phyloP scores from a whole-genome alignment of 2,888 invertebrate genomes.

The Meganola albula region DNA sequence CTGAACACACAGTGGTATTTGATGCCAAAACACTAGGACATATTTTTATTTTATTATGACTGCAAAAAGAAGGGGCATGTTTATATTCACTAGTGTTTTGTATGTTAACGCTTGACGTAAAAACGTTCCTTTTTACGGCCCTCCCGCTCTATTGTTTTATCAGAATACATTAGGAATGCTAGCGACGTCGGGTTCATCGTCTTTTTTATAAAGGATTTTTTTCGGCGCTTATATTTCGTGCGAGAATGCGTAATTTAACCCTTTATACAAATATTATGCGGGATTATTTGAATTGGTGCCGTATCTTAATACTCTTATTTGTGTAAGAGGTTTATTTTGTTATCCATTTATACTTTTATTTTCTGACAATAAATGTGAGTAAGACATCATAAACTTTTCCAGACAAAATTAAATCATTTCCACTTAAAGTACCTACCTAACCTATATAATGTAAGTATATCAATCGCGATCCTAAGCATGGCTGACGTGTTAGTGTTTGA shows the following conservation, averaged over 20 bases:
- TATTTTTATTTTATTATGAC: no score
- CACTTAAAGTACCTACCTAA: no score
- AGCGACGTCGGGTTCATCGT: constrained; percentile 15
- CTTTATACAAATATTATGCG: constrained; percentile 29
- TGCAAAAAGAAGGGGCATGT: no score
- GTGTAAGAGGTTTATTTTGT: neutral
- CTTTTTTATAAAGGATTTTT: constrained; percentile 11
- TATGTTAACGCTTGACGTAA: constrained; percentile 28
- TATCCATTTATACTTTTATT: neutral
- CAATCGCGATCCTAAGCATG: no score
- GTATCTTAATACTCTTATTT: constrained; percentile 24
- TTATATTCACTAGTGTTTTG: constrained; percentile 27
- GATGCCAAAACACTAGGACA: no score
- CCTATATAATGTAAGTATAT: no score
- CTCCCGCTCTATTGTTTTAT: constrained; percentile 32
- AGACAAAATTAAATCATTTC: no score
- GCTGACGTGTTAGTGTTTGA: no score
- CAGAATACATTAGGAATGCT: constrained; percentile 27
- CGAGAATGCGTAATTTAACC: constrained; percentile 26
- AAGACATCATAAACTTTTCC: no score
- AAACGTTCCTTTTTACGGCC: constrained; percentile 23
- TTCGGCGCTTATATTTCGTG: constrained; percentile 14
- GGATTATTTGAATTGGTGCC: constrained; percentile 24
- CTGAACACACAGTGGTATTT: no score
- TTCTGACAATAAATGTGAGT: neutral